Evolutionary conservation across 2,797 vertebrate species (phyloP).

Genomic region (Cossypha heuglini): DNA sequence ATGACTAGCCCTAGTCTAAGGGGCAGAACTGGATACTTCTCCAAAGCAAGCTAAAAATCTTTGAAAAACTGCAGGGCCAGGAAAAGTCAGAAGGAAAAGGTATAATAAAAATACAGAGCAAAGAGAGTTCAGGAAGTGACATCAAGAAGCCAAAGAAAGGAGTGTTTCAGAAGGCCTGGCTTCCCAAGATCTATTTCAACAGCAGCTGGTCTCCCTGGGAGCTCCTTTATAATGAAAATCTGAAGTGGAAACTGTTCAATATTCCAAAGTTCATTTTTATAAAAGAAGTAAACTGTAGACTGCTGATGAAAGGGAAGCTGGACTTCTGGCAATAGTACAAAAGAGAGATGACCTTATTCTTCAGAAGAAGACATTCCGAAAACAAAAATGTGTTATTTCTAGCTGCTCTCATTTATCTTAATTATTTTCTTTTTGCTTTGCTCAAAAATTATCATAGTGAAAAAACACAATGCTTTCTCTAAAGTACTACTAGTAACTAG

Average conservation of each 20-base stretch:
- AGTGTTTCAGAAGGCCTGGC: not conserved
- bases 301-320: not conserved
- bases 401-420: not conserved
- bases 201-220: conserved; percentile 1
- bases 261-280: conserved; percentile 30
- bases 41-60: not conserved
- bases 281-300: not conserved
- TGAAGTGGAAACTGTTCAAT: conserved; percentile 5
- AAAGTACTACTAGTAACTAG: not conserved
- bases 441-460: not conserved
- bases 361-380: not conserved
- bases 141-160: not conserved
- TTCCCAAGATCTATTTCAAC: conserved; percentile 8
- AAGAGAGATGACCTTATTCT: not conserved
- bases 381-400: not conserved
- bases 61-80: not conserved
- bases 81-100: not conserved
- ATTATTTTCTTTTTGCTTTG: not conserved
- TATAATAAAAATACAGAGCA: not conserved
- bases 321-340: not conserved
- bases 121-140: not conserved
- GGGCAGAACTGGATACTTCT: not conserved
- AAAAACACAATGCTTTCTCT: not conserved
- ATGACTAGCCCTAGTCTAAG: not conserved
- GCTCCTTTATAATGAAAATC: conserved; percentile 33